A percentile compares a stretch with the other conserved stretches of the same genome.
Evolutionary conservation across 2,797 vertebrate genomes (phyloP).

Genomic region (Crocidura indochinensis): DNA sequence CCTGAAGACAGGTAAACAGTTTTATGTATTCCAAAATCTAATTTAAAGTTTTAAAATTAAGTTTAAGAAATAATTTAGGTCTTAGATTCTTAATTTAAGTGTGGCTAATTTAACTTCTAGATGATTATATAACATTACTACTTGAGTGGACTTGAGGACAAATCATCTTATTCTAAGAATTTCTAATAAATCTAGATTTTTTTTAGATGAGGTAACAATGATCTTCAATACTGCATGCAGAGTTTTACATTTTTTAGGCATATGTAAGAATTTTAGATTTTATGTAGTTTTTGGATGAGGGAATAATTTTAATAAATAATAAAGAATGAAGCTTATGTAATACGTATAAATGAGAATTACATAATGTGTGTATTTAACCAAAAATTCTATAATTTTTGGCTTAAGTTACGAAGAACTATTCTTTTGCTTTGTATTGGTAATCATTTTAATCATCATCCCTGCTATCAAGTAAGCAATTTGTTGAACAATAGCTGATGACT

Average conservation of each 20-base stretch:
- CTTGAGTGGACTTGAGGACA: neutral
- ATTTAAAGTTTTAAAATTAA: neutral
- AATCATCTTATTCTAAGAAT: neutral
- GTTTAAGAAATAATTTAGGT: conserved; percentile 44
- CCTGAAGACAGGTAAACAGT: conserved; percentile 91
- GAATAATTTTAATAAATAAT: conserved; percentile 16
- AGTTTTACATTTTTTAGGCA: no score
- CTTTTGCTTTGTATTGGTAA: neutral
- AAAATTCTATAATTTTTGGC: conserved; percentile 57
- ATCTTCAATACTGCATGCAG: no score
- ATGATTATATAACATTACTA: conserved; percentile 37
- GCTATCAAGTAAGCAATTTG: conserved; percentile 37
- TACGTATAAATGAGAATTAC: neutral
- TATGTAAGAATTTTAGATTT: conserved; percentile 18
- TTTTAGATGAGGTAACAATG: no score
- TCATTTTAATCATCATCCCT: conserved; percentile 40
- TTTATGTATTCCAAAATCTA: conserved; percentile 12
- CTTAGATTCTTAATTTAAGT: conserved; percentile 59
- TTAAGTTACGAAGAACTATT: conserved; percentile 40
- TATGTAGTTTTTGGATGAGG: conserved; percentile 30
- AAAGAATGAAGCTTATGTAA: conserved; percentile 38
- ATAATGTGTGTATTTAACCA: conserved; percentile 34
- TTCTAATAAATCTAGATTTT: conserved; percentile 16
- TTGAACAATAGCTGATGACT: conserved; percentile 34
- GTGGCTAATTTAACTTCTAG: neutral